These are phyloP conservation scores for Naso thynnoides DNA, from an alignment of 2,797 vertebrate genomes.

Conservation along the genomic window DNA sequence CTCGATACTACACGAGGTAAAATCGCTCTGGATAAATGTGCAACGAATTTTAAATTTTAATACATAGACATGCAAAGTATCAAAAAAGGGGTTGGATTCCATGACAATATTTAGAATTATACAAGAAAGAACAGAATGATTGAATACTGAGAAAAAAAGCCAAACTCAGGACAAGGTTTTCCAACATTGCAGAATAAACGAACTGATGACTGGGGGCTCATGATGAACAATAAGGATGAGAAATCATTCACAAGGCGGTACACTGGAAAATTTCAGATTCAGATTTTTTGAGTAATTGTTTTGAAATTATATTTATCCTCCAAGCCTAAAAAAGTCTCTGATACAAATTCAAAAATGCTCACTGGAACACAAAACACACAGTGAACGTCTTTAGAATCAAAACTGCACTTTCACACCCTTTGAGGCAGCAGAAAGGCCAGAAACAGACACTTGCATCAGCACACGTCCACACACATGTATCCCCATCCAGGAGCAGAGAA, in stretches of 20 bases:
- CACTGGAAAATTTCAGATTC: background rate
- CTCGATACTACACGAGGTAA: too few species aligned
- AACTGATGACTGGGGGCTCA: slow-evolving; percentile 1
- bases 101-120: background rate
- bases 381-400: background rate
- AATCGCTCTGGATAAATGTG: too few species aligned
- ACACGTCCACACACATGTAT: slow-evolving; percentile 41
- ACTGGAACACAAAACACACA: background rate
- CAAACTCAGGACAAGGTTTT: background rate
- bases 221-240: background rate
- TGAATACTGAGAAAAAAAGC: background rate
- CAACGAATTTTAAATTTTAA: too few species aligned
- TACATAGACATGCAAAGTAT: background rate
- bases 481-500: slow-evolving; percentile 43
- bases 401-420: background rate
- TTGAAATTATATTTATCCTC: background rate
- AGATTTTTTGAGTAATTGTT: slow-evolving; percentile 1
- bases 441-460: slow-evolving; percentile 24
- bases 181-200: background rate
- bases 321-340: background rate
- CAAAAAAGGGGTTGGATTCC: background rate
- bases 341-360: background rate
- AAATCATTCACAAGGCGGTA: background rate
- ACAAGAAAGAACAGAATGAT: background rate
- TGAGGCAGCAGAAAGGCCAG: slow-evolving; percentile 27